These are phyloP conservation scores for Tenrec ecaudatus DNA, from an alignment of 2,113 vertebrate species.

Conservation along the genomic window DNA sequence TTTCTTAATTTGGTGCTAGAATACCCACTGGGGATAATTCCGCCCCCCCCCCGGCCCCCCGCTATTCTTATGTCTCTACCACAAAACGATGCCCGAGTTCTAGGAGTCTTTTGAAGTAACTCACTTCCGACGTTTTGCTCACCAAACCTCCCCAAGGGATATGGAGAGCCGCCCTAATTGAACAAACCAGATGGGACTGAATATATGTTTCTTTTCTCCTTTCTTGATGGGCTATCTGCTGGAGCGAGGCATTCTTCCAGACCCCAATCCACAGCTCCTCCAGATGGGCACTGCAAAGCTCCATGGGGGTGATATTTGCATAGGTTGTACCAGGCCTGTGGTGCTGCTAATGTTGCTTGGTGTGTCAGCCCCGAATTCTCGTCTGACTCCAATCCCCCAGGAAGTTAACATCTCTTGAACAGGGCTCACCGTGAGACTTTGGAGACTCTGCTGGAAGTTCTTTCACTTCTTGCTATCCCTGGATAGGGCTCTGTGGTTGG, in stretches of 20 bases:
- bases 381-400: not conserved
- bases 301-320: not conserved
- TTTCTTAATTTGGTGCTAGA: not conserved
- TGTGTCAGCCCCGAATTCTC: not conserved
- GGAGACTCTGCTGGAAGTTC: not conserved
- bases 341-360: not conserved
- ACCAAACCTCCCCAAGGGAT: not conserved
- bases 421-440: not conserved
- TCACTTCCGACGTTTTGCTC: not conserved
- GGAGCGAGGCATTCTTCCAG: not conserved
- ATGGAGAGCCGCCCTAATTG: not conserved
- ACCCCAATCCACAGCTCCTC: not conserved
- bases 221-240: not conserved
- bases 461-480: not conserved
- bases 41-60: too few species aligned
- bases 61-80: not conserved
- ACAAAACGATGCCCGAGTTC: not conserved
- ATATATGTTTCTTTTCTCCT: not conserved
- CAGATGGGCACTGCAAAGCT: not conserved
- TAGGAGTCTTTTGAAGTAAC: not conserved
- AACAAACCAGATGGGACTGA: not conserved
- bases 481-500: not conserved
- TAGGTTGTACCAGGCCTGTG: not conserved
- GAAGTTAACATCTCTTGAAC: not conserved
- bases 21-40: not conserved